Base-by-base conservation (phyloP, 35 echinoderm and acorn worm genomes). In the Patiria miniata region DNA sequence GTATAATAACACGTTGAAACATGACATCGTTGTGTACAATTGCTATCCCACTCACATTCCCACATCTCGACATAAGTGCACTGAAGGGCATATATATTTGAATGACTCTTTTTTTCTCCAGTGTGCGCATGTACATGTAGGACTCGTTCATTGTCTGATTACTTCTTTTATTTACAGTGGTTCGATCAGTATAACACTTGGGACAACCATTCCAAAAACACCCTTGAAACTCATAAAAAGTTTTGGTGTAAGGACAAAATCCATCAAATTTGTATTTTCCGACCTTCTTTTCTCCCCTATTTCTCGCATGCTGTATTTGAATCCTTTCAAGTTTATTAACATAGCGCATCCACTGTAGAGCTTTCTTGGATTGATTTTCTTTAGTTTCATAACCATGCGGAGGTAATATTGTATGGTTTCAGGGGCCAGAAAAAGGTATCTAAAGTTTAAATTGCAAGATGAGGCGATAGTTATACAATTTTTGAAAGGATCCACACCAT, bases 401-500 rank as follows among this genome's bases (percentile, higher is more conserved):
- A 47, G 21, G 73, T 37, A 93, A 39, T 16, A 93, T 68, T 7
- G 69, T 86, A 89, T 93, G 21, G 91, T 78, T 40, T 89, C 0
- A 4, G 91, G 91, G 37, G 40, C 58, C 0, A 93, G 51, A 61
- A 93, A 79, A 54, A 88, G 88, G 23, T 76, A 79, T 50, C 86
- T 51, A 79, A 93, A 80, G 17, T 84, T 81, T 9, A 89, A 39
- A 42, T 89, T 89, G 44, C 91, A 93, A 8, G 86, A 80, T 0
- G 91, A 81, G 29, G 91, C 91, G 23, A 93, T 93, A 0, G 91
- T 89, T n/a, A 93, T 93, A 52, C 91, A 93, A 51, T 87, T 65
- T 47, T 81, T 79, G 16, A 92, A 89, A 18, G 91, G 91, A 84
- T n/a, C n/a, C n/a, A n/a, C n/a, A n/a, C n/a, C n/a, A n/a, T n/a